Base-by-base conservation (phyloP, 2,113 vertebrate genomes). In the Indicator indicator region DNA sequence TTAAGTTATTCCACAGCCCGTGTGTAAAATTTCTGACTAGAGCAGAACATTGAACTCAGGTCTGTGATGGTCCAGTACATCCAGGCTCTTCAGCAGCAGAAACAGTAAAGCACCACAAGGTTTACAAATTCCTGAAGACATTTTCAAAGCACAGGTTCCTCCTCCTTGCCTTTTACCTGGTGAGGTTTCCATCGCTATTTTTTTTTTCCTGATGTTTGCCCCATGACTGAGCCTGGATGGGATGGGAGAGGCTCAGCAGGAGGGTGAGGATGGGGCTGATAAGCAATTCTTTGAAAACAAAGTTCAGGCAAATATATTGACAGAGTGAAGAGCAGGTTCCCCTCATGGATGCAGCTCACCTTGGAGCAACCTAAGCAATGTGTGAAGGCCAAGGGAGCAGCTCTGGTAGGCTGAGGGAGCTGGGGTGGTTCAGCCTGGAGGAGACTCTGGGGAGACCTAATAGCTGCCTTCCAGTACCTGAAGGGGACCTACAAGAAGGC, bases 1-100 rank as follows among this genome's bases (percentile, higher is more conserved):
- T 71, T 3, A 3, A 87, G 33, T 63, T 83, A 30, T 65, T 70
- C 50, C 3, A 17, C 42, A 81, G 70, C 52, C 28, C 9, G 3
- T 1, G 54, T 46, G 77, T n/a, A 1, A 48, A 33, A 54, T 5
- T 50, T 46, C 69, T 62, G 79, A 13, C 64, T 9, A 46, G 44
- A 68, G 11, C 24, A 6, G 50, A 9, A 16, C 3, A 1, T 2
- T 12, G 70, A 60, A 0, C 28, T 36, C 0, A 0, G 38, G 27
- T 65, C 58, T 64, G 1, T 3, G 62, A 10, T 4, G 3, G 42
- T 14, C 40, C 50, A 2, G 11, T 0, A 3, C 28, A 11, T 46
- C 68, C 27, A 12, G 14, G 0, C n/a, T 23, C 77, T 40, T 38
- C 56, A 12, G 32, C 12, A 40, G 63, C 42, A 62, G 70, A 16